Evolutionary conservation across 2,113 vertebrate species (phyloP).

Genomic region (Hemiscyllium ocellatum): DNA sequence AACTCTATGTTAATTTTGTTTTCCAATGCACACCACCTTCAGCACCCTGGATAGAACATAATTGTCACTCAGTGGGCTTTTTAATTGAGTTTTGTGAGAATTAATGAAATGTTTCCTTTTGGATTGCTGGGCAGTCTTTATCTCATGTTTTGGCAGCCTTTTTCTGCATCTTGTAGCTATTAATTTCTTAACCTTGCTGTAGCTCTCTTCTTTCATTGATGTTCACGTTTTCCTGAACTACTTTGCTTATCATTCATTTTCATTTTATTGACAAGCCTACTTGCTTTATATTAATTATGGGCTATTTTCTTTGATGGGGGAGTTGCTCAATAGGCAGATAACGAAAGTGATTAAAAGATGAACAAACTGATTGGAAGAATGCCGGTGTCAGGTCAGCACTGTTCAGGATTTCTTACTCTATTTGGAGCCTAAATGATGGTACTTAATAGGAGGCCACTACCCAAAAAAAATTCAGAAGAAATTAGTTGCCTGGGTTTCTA

Average conservation of each 20-base stretch:
- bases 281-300: background rate
- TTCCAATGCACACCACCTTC: background rate
- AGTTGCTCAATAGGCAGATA: too few relatives aligned
- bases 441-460: background rate
- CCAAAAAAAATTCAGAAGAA: background rate
- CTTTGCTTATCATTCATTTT: background rate
- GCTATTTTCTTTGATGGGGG: background rate
- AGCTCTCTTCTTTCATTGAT: background rate
- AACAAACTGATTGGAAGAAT: background rate
- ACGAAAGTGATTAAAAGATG: too few relatives aligned
- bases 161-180: background rate
- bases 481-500: background rate
- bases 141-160: background rate
- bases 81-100: slow-evolving; percentile 33
- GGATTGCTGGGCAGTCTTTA: background rate
- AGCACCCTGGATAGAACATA: slow-evolving; percentile 27
- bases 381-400: background rate
- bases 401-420: background rate
- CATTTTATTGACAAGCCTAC: background rate
- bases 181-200: background rate
- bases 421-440: background rate
- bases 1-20: slow-evolving; percentile 16
- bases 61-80: slow-evolving; percentile 23
- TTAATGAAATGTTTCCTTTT: slow-evolving; percentile 21
- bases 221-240: background rate